Conservation (phyloP, 2,797 vertebrate genomes). For the Gymnopithys bicolor region DNA sequence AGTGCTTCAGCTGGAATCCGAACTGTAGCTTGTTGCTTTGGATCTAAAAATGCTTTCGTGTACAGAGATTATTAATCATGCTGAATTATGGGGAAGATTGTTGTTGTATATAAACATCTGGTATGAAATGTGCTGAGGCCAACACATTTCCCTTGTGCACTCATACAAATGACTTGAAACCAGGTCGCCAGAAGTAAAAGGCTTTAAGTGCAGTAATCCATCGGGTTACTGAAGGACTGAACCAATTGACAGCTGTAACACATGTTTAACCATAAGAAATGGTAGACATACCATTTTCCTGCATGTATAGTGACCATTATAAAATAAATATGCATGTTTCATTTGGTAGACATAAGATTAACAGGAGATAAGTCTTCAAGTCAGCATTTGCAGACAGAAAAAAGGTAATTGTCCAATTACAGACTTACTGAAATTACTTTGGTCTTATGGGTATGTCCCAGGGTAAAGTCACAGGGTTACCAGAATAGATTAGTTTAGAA, state of each 20-base stretch:
- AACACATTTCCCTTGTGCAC: neutral
- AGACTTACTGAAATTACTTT: conserved; percentile 55
- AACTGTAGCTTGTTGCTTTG: neutral
- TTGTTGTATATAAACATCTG: neutral
- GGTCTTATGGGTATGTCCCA: neutral
- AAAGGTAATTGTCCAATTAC: conserved; percentile 70
- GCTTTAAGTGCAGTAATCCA: neutral
- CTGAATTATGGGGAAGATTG: neutral
- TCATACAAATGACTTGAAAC: neutral
- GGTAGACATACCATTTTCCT: neutral
- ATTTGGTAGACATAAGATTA: conserved; percentile 57
- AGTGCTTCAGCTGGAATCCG: neutral
- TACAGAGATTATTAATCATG: neutral
- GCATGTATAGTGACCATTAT: neutral
- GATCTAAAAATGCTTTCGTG: neutral
- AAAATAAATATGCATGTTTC: conserved; percentile 27
- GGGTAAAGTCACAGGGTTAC: conserved; percentile 23
- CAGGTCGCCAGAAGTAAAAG: neutral
- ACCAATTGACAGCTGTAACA: neutral
- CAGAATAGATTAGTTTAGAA: neutral
- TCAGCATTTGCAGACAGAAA: conserved; percentile 44
- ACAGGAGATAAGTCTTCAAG: conserved; percentile 13
- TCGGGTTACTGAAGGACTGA: neutral
- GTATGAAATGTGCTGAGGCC: neutral
- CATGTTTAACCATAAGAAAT: conserved; percentile 9